A percentile compares a stretch with the other conserved stretches of the same genome.
Evolutionary conservation across 2,888 invertebrate genomes (phyloP).

Genomic region (Oxycera nigricornis): DNA sequence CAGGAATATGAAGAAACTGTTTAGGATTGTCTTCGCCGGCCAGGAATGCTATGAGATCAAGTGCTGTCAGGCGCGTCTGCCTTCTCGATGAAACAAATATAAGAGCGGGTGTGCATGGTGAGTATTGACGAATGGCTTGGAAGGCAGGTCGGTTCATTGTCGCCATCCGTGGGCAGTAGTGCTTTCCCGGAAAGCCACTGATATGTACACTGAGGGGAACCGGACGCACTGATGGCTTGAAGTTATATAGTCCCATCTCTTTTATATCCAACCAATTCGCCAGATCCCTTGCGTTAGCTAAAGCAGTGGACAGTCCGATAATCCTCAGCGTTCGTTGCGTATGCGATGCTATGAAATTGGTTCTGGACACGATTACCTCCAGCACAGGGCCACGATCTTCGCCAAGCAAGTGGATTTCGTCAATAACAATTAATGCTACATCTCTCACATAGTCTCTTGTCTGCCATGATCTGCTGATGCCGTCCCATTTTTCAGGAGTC

Average conservation of each 20-base stretch:
- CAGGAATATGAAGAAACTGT: constrained; percentile 90
- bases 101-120: constrained; percentile 88
- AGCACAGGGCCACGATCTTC: constrained; percentile 88
- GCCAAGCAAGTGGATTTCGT: constrained; percentile 97
- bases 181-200: constrained; percentile 94
- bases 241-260: constrained; percentile 93
- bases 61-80: constrained; percentile 94
- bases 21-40: constrained; percentile 93
- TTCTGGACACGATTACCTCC: constrained; percentile 97
- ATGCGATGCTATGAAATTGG: constrained; percentile 93
- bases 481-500: constrained; percentile 99
- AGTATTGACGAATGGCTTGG: constrained; percentile 92
- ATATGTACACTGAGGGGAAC: constrained; percentile 93
- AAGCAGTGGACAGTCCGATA: constrained; percentile 94
- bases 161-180: constrained; percentile 99
- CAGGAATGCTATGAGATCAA: constrained; percentile 90
- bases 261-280: constrained; percentile 96
- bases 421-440: constrained; percentile 92
- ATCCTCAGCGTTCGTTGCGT: constrained; percentile 84
- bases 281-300: constrained; percentile 96
- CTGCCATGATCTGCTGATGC: constrained; percentile 98
- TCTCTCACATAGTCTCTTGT: constrained; percentile 92
- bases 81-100: constrained; percentile 96
- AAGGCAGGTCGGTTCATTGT: constrained; percentile 99
- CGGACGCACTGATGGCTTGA: constrained; percentile 96